Percentiles rank a stretch among this genome's conserved stretches.
phyloP scores from a whole-genome alignment of 2,888 invertebrate species.

The Clivina fossor region DNA sequence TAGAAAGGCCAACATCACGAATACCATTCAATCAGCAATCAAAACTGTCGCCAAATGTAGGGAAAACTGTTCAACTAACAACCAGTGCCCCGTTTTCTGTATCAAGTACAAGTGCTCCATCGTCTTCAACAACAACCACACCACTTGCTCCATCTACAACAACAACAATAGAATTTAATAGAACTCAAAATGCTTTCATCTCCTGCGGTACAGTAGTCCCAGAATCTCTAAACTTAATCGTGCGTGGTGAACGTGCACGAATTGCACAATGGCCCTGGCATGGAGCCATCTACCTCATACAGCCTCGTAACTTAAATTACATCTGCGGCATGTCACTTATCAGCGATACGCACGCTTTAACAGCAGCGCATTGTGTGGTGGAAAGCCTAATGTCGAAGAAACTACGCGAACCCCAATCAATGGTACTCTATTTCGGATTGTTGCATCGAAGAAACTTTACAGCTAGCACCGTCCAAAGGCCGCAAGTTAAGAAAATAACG shows the following conservation, averaged over 20 bases:
- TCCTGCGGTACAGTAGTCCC: constrained; percentile 54
- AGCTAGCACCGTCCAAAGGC: constrained; percentile 29
- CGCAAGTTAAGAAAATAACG: constrained; percentile 50
- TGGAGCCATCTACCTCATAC: constrained; percentile 59
- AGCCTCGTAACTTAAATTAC: constrained; percentile 55
- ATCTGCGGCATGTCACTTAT: constrained; percentile 68
- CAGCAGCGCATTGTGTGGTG: constrained; percentile 68
- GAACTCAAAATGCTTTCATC: constrained; percentile 10
- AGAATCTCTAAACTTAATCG: constrained; percentile 56
- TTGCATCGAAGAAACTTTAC: constrained; percentile 14
- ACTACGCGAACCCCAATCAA: constrained; percentile 45
- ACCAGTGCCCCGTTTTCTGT: neutral
- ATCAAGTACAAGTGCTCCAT: neutral
- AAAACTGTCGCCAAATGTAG: too few relatives aligned
- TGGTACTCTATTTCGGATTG: constrained; percentile 50
- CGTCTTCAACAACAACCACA: neutral
- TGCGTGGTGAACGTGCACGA: constrained; percentile 51
- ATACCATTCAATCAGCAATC: too few relatives aligned
- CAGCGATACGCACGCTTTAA: constrained; percentile 58
- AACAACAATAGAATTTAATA: constrained; percentile 5
- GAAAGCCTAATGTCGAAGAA: constrained; percentile 43
- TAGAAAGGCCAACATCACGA: too few relatives aligned
- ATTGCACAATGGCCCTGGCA: constrained; percentile 72
- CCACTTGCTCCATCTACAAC: neutral
- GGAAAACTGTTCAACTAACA: too few relatives aligned